Evolutionary conservation across 2,888 invertebrate species (phyloP).

Genomic region (Hypena proboscidalis): DNA sequence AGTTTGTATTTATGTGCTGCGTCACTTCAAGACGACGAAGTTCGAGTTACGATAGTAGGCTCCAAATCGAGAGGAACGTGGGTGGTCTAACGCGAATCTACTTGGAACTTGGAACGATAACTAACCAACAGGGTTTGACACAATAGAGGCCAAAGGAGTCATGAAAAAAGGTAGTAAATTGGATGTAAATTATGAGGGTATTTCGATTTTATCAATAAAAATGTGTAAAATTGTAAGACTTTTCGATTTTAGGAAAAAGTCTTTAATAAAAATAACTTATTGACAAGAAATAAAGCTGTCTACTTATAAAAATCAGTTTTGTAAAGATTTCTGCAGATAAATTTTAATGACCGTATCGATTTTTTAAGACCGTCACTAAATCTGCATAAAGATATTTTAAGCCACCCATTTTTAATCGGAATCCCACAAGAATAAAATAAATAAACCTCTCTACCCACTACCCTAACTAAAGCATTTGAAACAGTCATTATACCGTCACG

Average conservation of each 20-base stretch:
- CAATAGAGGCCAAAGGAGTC: constrained; percentile 38
- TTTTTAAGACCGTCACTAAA: too few relatives aligned
- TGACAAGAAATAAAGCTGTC: background rate
- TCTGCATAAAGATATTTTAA: too few relatives aligned
- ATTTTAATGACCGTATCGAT: too few relatives aligned
- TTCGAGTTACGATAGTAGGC: constrained; percentile 40
- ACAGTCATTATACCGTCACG: constrained; percentile 23
- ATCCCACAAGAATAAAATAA: background rate
- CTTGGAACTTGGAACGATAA: constrained; percentile 40
- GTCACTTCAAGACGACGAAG: background rate
- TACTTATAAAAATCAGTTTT: too few relatives aligned
- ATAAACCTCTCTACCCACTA: background rate
- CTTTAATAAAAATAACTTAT: background rate
- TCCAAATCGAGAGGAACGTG: constrained; percentile 39
- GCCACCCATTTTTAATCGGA: background rate
- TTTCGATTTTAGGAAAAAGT: background rate
- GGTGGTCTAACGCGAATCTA: constrained; percentile 46
- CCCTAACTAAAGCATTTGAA: constrained; percentile 2
- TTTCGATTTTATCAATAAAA: background rate
- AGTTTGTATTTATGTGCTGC: too few relatives aligned
- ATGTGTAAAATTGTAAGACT: constrained; percentile 4
- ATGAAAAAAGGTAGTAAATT: constrained; percentile 47
- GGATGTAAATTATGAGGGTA: constrained; percentile 47
- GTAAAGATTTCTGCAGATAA: too few relatives aligned
- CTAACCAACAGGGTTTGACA: constrained; percentile 34